Conservation (phyloP, 2,113 vertebrate genomes). For the Chaetorhynchus papuensis region DNA sequence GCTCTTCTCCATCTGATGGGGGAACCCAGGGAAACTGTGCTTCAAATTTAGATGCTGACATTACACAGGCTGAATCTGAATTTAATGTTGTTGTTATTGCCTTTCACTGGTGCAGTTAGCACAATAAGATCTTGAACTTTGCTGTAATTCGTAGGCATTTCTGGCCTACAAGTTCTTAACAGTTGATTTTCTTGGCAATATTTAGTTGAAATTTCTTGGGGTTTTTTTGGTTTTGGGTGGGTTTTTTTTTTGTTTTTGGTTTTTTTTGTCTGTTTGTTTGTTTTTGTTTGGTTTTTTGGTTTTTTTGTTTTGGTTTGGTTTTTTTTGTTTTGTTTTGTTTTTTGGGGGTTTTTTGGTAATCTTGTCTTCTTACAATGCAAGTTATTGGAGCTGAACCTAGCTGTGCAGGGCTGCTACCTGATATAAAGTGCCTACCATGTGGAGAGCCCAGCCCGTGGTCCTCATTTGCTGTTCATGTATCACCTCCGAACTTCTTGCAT, state of each 20-base stretch:
- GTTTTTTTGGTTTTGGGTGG: rapidly evolving
- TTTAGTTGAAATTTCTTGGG: neutral
- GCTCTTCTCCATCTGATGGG: neutral
- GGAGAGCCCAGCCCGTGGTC: neutral
- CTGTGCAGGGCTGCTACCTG: neutral
- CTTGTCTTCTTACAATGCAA: neutral
- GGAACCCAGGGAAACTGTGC: neutral
- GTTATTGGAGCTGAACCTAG: neutral
- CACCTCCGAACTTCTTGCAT: neutral
- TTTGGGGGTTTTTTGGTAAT: neutral
- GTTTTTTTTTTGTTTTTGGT: too few relatives aligned
- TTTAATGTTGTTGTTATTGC: neutral
- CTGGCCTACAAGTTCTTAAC: neutral
- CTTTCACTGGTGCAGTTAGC: neutral
- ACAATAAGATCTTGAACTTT: neutral
- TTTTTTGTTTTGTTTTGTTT: too few relatives aligned
- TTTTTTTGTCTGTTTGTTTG: neutral
- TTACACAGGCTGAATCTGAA: neutral
- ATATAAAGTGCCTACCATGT: neutral
- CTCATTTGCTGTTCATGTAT: neutral
- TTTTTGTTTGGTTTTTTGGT: too few relatives aligned
- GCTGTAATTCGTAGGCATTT: neutral
- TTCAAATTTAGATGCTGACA: neutral
- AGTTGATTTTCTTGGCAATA: neutral
- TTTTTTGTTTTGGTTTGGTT: too few relatives aligned